phyloP scores from a whole-genome alignment of 2,113 vertebrate genomes.

The Telmatochromis brachygnathus region DNA sequence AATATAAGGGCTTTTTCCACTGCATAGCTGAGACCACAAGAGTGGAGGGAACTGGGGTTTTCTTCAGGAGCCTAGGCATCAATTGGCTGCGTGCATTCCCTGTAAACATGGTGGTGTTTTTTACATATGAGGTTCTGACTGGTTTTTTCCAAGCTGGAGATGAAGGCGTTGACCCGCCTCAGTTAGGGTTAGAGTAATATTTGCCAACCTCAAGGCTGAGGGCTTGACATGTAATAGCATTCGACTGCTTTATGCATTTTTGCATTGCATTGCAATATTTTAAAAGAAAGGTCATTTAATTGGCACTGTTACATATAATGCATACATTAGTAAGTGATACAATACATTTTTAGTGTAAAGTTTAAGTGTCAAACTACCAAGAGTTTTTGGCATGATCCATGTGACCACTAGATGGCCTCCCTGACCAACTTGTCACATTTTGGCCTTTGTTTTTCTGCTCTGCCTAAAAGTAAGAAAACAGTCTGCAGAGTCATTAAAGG shows the following conservation, averaged over 20 bases:
- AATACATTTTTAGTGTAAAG: neutral
- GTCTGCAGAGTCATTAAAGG: neutral
- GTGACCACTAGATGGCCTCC: conserved; percentile 41
- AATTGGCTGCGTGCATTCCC: conserved; percentile 88
- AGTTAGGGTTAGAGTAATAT: conserved; percentile 1
- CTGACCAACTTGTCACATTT: neutral
- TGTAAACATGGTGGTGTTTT: conserved; percentile 86
- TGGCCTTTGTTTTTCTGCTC: neutral
- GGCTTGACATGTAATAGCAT: neutral
- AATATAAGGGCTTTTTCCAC: conserved; percentile 80
- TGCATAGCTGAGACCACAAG: conserved; percentile 75
- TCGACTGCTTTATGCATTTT: neutral
- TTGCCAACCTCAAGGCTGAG: neutral
- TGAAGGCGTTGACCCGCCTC: neutral
- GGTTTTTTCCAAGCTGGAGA: conserved; percentile 39
- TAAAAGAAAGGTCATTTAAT: neutral
- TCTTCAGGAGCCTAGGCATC: conserved; percentile 82
- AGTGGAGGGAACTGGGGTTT: conserved; percentile 75
- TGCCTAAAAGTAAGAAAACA: neutral
- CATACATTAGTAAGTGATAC: neutral
- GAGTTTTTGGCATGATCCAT: neutral
- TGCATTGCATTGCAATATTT: neutral
- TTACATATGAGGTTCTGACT: conserved; percentile 77
- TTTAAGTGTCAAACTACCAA: neutral
- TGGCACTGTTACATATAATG: neutral